Percentiles rank a stretch among this genome's conserved stretches.
These are phyloP conservation scores for Megaceryle alcyon DNA, from an alignment of 2,797 vertebrate species.

Conservation along the genomic window DNA sequence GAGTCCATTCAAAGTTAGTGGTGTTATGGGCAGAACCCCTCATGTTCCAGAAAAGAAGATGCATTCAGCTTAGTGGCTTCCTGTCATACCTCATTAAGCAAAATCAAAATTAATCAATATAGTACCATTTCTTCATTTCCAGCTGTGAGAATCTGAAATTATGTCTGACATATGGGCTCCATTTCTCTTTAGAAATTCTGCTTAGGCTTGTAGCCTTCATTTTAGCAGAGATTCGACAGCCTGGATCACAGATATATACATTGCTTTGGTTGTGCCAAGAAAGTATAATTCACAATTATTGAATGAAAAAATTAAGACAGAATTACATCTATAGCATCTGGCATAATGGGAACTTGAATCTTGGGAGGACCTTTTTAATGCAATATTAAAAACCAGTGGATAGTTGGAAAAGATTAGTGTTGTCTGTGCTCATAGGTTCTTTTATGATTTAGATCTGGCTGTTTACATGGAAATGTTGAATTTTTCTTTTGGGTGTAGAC, in stretches of 20 bases:
- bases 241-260: background rate
- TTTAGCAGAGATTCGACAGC: background rate
- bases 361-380: background rate
- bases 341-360: background rate
- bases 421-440: background rate
- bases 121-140: background rate
- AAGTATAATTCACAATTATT: background rate
- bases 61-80: background rate
- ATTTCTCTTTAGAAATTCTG: background rate
- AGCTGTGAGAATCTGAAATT: constrained; percentile 2
- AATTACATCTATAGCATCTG: background rate
- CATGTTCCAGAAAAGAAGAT: constrained; percentile 9
- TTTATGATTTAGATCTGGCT: background rate
- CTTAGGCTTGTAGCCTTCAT: background rate
- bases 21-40: background rate
- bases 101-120: constrained; percentile 20
- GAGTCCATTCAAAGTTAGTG: background rate
- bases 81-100: constrained; percentile 7
- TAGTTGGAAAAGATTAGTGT: background rate
- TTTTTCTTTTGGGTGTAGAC: background rate
- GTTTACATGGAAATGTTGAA: background rate
- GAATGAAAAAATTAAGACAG: background rate
- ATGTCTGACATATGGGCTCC: background rate
- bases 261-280: background rate
- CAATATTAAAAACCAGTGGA: background rate